These are phyloP conservation scores for Aurelia coerulea DNA, from an alignment of 30 jellyfish, hydroid and myxozoan genomes.

Conservation along the genomic window DNA sequence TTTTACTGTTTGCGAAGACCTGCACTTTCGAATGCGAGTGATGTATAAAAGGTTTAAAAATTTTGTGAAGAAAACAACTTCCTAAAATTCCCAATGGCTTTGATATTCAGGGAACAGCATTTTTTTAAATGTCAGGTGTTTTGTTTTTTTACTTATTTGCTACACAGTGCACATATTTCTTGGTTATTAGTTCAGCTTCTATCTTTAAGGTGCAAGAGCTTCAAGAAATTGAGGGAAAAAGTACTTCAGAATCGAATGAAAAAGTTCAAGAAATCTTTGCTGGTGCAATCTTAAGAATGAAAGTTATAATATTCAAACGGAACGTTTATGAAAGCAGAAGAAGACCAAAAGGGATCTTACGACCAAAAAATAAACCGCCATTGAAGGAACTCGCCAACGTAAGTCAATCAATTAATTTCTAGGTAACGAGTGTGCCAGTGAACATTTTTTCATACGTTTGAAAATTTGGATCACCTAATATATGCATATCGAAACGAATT, in stretches of 20 bases:
- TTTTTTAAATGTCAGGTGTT: too few relatives aligned
- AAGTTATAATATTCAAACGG: conserved; percentile 74
- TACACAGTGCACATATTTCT: too few relatives aligned
- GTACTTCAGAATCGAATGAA: conserved; percentile 36
- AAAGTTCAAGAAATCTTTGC: conserved; percentile 36
- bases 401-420: neutral
- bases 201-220: conserved; percentile 74
- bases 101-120: too few relatives aligned
- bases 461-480: too few relatives aligned
- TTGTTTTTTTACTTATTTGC: too few relatives aligned
- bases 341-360: conserved; percentile 84
- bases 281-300: conserved; percentile 62
- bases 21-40: too few relatives aligned
- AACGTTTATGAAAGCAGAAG: conserved; percentile 86
- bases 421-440: neutral
- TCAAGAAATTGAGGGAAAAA: conserved; percentile 75
- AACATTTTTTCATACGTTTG: neutral
- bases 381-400: conserved; percentile 83
- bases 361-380: conserved; percentile 86
- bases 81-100: too few relatives aligned
- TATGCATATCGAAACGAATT: too few relatives aligned
- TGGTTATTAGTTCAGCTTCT: too few relatives aligned
- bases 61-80: too few relatives aligned
- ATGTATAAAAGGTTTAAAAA: too few relatives aligned
- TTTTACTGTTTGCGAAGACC: too few relatives aligned